phyloP scores from a whole-genome alignment of 2,888 invertebrate genomes.

The Tenthredo notha region DNA sequence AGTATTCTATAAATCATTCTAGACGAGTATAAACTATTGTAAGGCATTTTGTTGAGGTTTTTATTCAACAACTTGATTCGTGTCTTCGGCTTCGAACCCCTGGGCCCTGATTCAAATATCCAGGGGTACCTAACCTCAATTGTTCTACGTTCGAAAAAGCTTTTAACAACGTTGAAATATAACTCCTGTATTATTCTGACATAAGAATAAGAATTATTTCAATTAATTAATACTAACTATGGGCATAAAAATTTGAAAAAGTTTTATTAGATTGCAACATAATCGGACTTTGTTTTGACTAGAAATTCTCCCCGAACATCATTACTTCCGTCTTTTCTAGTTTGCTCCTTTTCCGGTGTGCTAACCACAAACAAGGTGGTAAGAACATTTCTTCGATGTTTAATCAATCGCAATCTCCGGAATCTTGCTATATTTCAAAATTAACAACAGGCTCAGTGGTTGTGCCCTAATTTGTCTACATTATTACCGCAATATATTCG shows the following conservation, averaged over 20 bases:
- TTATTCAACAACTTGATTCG: background rate
- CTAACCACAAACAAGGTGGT: slow-evolving; percentile 66
- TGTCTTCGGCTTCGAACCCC: too few relatives aligned
- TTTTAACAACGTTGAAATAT: slow-evolving; percentile 7
- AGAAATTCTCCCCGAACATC: slow-evolving; percentile 46
- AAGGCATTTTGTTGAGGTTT: slow-evolving; percentile 59
- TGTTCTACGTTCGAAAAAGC: background rate
- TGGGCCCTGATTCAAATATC: slow-evolving; percentile 3
- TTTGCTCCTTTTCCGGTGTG: slow-evolving; percentile 69
- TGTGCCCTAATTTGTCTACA: background rate
- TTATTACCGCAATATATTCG: slow-evolving; percentile 11
- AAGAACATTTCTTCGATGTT: slow-evolving; percentile 61
- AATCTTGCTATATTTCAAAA: slow-evolving; percentile 52
- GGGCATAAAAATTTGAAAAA: background rate
- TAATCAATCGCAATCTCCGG: slow-evolving; percentile 62
- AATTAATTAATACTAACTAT: background rate
- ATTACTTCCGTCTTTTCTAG: slow-evolving; percentile 59
- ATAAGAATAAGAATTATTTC: background rate
- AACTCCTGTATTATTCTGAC: background rate
- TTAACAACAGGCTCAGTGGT: background rate
- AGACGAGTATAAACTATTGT: slow-evolving; percentile 55
- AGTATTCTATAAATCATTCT: slow-evolving; percentile 55
- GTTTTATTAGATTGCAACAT: background rate
- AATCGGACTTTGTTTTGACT: slow-evolving; percentile 20
- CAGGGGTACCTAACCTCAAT: slow-evolving; percentile 28